A percentile compares a stretch with the other conserved stretches of the same genome.
Conservation (phyloP, 1,140 invertebrate species). For the Atopsyche davidsoni region DNA sequence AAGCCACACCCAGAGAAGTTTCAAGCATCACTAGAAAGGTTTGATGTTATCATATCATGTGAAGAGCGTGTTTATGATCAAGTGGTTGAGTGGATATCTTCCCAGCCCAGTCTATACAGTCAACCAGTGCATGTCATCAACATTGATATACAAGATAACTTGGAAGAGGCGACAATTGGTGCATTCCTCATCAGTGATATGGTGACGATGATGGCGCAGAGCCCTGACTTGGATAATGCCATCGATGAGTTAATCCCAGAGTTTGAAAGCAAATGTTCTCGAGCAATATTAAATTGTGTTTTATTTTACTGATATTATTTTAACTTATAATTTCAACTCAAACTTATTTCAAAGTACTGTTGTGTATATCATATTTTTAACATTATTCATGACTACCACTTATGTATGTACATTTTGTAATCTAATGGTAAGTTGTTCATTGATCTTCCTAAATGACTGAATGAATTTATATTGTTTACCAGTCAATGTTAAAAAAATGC, state of each 20-base stretch:
- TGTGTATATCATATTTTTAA: neutral
- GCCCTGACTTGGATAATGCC: slow-evolving; percentile 95
- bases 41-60: slow-evolving; percentile 95
- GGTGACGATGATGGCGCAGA: slow-evolving; percentile 80
- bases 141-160: slow-evolving; percentile 99
- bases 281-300: slow-evolving; percentile 87
- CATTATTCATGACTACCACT: neutral
- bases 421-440: neutral
- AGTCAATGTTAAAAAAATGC: neutral
- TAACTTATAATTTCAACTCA: neutral
- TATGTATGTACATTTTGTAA: too few relatives aligned
- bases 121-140: slow-evolving; percentile 95
- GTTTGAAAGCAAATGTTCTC: slow-evolving; percentile 84
- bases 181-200: slow-evolving; percentile 98
- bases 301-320: slow-evolving; percentile 76
- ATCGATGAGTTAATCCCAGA: slow-evolving; percentile 95
- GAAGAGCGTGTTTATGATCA: slow-evolving; percentile 99
- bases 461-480: neutral
- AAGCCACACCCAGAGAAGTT: slow-evolving; percentile 93
- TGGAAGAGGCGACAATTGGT: slow-evolving; percentile 99
- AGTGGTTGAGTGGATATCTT: slow-evolving; percentile 71
- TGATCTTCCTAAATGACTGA: neutral
- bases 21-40: slow-evolving; percentile 83
- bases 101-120: slow-evolving; percentile 63
- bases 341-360: neutral